Evolutionary conservation across 2,113 vertebrate genomes (phyloP), one percentile per base, ranked within the genome.

Genomic region (Elephantulus edwardii): DNA sequence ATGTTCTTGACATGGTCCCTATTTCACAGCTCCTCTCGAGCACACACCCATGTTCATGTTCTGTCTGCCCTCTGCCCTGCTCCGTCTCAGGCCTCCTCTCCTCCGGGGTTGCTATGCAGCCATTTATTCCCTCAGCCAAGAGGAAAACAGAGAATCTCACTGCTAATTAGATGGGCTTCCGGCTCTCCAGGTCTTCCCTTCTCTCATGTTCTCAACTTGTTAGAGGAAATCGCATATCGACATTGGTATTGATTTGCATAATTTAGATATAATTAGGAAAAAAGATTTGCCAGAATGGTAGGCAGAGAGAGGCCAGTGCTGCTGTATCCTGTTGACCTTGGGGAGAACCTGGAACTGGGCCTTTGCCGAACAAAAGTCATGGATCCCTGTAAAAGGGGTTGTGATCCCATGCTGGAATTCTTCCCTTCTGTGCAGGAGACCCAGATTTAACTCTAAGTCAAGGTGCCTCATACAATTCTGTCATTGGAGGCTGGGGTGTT

Each of bases 161-260:
- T 86, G 35, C 38, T 79, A 74, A 90, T 94, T 81, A 88, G 88
- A 35, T 44, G 35, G 19, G 28, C 4, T 70, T 89, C 86, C 3
- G 0, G 86, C 76, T 93, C 77, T 60, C 70, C 30, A 30, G 88
- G 80, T 83, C 71, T 48, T 86, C 66, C 0, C 74, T 88, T 38
- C 66, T 62, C 56, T 77, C 70, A 3, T 86, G 77, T 52, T 91
- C 89, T 89, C 19, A 35, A 87, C 86, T 92, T 92, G 88, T 92
- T 93, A 94, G 91, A 93, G 94, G 92, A 83, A 94, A 91, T 66
- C 2, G 1, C 26, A 1, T 80, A 91, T 91, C 0, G 83, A 86
- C 94, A 30, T 52, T 7, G 19, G 72, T 88, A 93, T 94, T 84
- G 95, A 96, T 94, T 93, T 96, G 95, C 95, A 95, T 96, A 95